These are phyloP conservation scores for Himalopsyche japonica DNA, from an alignment of 2,888 invertebrate species.

Conservation along the genomic window DNA sequence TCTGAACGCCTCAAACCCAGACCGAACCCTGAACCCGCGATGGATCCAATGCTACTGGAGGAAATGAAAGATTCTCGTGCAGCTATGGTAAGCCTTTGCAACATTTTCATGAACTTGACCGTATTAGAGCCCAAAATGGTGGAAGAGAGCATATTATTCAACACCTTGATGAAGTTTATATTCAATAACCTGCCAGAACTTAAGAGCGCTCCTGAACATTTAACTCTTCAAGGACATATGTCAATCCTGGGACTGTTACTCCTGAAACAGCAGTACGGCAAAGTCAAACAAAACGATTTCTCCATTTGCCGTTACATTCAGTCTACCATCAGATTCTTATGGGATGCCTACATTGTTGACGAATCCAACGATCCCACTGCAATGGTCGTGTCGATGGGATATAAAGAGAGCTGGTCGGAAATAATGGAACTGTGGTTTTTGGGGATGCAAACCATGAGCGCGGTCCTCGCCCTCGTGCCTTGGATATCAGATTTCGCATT, in stretches of 20 bases:
- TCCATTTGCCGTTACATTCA: constrained; percentile 88
- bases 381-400: constrained; percentile 81
- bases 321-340: constrained; percentile 85
- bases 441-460: constrained; percentile 91
- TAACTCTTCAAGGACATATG: constrained; percentile 83
- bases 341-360: constrained; percentile 91
- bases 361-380: constrained; percentile 83
- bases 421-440: constrained; percentile 91
- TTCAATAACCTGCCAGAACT: constrained; percentile 83
- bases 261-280: constrained; percentile 80
- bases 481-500: constrained; percentile 91
- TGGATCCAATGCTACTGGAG: constrained; percentile 73
- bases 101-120: constrained; percentile 89
- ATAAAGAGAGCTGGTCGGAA: constrained; percentile 88
- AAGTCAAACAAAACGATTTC: constrained; percentile 85
- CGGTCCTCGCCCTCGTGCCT: constrained; percentile 77
- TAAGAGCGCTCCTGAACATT: constrained; percentile 80
- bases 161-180: constrained; percentile 80
- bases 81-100: constrained; percentile 87
- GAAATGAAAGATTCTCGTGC: constrained; percentile 83
- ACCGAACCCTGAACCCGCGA: constrained; percentile 75
- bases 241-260: constrained; percentile 81
- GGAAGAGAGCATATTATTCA: constrained; percentile 76
- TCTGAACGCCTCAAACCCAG: constrained; percentile 76
- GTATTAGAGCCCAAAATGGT: constrained; percentile 85